Percentiles rank a stretch among this genome's conserved stretches.
Evolutionary conservation across 2,888 invertebrate species (phyloP).

Genomic region (Cenopis cana): DNA sequence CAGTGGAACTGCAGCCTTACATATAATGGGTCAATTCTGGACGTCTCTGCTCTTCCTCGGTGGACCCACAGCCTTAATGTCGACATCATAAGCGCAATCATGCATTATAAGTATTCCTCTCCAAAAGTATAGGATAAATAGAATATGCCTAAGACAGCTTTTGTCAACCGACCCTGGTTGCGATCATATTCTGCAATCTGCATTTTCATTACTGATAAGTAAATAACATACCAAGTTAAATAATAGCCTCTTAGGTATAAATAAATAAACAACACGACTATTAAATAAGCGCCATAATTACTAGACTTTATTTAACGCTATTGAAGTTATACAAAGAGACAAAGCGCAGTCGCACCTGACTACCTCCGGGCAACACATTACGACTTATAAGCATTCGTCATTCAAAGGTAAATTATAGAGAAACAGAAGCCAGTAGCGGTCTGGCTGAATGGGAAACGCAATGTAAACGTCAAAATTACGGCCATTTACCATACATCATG

Average conservation of each 20-base stretch:
- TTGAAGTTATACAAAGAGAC: slow-evolving; percentile 16
- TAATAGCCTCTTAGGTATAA: neutral
- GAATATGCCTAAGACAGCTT: no score
- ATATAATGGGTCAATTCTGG: no score
- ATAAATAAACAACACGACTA: slow-evolving; percentile 7
- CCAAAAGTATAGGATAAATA: no score
- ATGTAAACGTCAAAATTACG: slow-evolving; percentile 73
- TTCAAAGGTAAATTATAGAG: slow-evolving; percentile 63
- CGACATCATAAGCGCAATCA: no score
- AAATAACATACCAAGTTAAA: slow-evolving; percentile 7
- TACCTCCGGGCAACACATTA: slow-evolving; percentile 43
- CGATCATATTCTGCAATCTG: neutral
- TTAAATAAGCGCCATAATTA: slow-evolving; percentile 25
- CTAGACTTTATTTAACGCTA: slow-evolving; percentile 21
- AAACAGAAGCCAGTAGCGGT: slow-evolving; percentile 65
- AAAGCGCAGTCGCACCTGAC: slow-evolving; percentile 29
- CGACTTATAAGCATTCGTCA: slow-evolving; percentile 65
- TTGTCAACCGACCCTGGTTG: neutral
- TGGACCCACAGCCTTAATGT: no score
- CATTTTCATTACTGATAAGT: neutral
- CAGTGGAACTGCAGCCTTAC: no score
- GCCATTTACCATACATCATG: slow-evolving; percentile 71
- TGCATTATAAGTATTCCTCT: no score
- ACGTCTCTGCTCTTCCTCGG: no score
- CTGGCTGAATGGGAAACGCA: slow-evolving; percentile 62